phyloP scores from a whole-genome alignment of 1,140 invertebrate genomes.

The Lordiphosa clarofinis region DNA sequence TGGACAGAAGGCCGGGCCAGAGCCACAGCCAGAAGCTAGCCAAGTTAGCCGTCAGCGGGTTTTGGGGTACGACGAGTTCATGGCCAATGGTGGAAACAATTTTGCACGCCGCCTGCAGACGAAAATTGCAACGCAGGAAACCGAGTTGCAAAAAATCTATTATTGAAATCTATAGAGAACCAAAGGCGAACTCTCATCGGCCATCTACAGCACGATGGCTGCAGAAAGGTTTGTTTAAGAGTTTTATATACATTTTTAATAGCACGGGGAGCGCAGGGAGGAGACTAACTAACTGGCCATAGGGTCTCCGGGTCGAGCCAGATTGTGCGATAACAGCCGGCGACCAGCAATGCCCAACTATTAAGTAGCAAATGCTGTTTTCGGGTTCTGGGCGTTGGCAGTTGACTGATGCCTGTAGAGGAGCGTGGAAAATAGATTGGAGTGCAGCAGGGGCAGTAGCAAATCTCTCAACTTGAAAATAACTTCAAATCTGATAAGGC shows the following conservation, averaged over 20 bases:
- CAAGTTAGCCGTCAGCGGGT: slow-evolving; percentile 29
- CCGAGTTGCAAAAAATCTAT: slow-evolving; percentile 78
- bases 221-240: slow-evolving; percentile 67
- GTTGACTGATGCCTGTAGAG: slow-evolving; percentile 41
- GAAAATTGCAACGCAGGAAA: slow-evolving; percentile 74
- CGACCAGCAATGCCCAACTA: slow-evolving; percentile 48
- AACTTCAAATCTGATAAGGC: slow-evolving; percentile 69
- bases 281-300: slow-evolving; percentile 67
- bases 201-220: slow-evolving; percentile 31
- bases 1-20: background rate
- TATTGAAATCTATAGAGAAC: slow-evolving; percentile 79
- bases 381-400: slow-evolving; percentile 44
- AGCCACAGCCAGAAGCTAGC: slow-evolving; percentile 9
- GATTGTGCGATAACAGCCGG: slow-evolving; percentile 54
- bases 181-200: slow-evolving; percentile 46
- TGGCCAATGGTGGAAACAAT: slow-evolving; percentile 65
- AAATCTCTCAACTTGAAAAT: slow-evolving; percentile 57
- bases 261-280: slow-evolving; percentile 30
- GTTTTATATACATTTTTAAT: slow-evolving; percentile 78
- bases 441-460: slow-evolving; percentile 22
- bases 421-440: slow-evolving; percentile 3
- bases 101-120: slow-evolving; percentile 71
- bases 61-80: slow-evolving; percentile 29
- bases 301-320: slow-evolving; percentile 61
- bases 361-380: slow-evolving; percentile 76